Evolutionary conservation across 2,113 vertebrate genomes (phyloP).

Genomic region (Nothoprocta pentlandii): DNA sequence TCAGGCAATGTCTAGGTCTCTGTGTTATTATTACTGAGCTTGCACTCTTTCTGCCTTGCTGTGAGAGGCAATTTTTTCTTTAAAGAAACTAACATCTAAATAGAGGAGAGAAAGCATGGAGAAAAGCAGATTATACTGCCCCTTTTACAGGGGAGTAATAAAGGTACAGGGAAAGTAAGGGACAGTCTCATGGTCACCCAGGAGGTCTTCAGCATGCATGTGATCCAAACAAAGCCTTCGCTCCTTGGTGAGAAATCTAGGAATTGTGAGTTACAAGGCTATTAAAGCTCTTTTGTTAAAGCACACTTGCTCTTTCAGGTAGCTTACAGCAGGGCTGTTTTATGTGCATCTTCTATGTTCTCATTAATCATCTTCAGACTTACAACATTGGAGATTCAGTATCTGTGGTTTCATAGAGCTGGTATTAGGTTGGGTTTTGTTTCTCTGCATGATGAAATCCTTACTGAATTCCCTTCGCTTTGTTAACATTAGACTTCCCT

Average conservation of each 20-base stretch:
- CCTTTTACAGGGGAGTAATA: conserved; percentile 37
- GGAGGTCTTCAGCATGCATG: conserved; percentile 6
- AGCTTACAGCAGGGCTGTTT: conserved; percentile 11
- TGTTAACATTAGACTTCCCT: not conserved
- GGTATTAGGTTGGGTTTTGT: not conserved
- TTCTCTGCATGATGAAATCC: not conserved
- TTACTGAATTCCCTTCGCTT: not conserved
- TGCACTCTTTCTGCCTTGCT: conserved; percentile 24
- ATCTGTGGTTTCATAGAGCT: not conserved
- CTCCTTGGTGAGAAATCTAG: conserved; percentile 13
- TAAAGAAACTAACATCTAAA: conserved; percentile 54
- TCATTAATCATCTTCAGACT: conserved; percentile 1
- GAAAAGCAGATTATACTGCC: conserved; percentile 26
- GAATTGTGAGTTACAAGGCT: conserved; percentile 33
- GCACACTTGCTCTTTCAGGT: conserved; percentile 25
- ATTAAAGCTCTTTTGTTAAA: conserved; percentile 31
- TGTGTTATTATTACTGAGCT: conserved; percentile 26
- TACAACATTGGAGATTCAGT: not conserved
- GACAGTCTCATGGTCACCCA: not conserved
- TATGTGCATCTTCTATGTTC: not conserved
- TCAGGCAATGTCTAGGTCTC: conserved; percentile 23
- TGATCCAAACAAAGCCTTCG: conserved; percentile 40
- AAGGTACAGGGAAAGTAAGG: conserved; percentile 28
- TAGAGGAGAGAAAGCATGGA: conserved; percentile 22
- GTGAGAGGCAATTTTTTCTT: conserved; percentile 36